Evolutionary conservation across 1,140 invertebrate species (phyloP), one percentile per base, ranked within the genome.

Genomic region (Calliopsis andreniformis): DNA sequence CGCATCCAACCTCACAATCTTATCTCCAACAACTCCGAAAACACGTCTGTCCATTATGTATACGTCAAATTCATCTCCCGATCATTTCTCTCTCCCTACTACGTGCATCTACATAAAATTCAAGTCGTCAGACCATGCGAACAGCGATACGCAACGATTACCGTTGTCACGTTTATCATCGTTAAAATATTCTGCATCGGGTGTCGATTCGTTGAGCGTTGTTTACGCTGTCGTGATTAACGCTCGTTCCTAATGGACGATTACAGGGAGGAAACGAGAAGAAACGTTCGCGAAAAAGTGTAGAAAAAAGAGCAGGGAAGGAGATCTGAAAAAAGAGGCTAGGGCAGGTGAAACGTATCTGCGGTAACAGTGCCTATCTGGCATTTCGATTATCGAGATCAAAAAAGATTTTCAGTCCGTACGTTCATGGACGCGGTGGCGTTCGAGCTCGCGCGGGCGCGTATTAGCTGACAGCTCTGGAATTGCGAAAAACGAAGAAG

Each of bases 371-470:
- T 67, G 51, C 20, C 49, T 28, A 47, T 45, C 32, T 10, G 53
- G 55, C 25, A n/a, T 69, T 76, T 76, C 73, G 64, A 69, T 76
- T 59, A 76, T 69, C 73, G 73, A 68, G 45, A 59, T 61, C 30
- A 51, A 76, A 61, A 61, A 76, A 76, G 64, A 76, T 76, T 69
- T 69, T 42, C 66, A 69, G 49, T 5, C 43, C 16, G 16, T 51
- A 35, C 3, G 63, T 30, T 51, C 30, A 35, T 25, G n/a, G 64
- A n/a, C n/a, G n/a, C n/a, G n/a, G n/a, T n/a, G n/a, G 35, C 35
- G 35, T 39, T 3, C 10, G 35, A 3, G 42, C 42, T 35, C 1
- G 8, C 14, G 30, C 35, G 55, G 5, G 73, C 32, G 18, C 39
- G 70, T 61, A 76, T 61, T 69, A 69, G 55, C 53, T 69, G 73